A percentile compares a stretch with the other conserved stretches of the same genome.
Conservation (phyloP, 2,888 invertebrate genomes). For the Lysandra coridon region DNA sequence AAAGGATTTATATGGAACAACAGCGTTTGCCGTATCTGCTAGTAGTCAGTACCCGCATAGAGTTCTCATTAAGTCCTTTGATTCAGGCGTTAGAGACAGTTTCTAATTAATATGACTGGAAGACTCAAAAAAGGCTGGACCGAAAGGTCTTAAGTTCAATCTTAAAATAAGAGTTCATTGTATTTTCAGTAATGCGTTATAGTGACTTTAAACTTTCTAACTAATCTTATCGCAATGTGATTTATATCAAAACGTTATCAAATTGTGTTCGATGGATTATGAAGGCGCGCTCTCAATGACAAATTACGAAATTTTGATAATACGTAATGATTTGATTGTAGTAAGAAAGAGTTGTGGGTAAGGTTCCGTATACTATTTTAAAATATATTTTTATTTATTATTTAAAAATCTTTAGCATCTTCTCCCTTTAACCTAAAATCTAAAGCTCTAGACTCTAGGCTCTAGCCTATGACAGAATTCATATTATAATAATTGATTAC, state of each 20-base stretch:
- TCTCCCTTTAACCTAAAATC: no score
- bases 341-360: background rate
- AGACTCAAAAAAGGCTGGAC: no score
- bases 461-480: no score
- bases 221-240: slow-evolving; percentile 21
- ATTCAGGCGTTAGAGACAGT: background rate
- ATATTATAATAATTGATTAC: no score
- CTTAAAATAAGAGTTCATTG: background rate
- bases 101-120: no score
- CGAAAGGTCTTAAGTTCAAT: no score
- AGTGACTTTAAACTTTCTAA: slow-evolving; percentile 12
- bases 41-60: no score
- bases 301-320: slow-evolving; percentile 25
- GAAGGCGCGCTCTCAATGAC: slow-evolving; percentile 20
- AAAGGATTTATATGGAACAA: no score
- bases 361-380: background rate
- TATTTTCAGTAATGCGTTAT: background rate
- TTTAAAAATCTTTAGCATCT: no score
- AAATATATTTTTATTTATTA: background rate
- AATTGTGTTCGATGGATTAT: background rate
- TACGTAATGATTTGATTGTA: slow-evolving; percentile 32
- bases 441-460: no score
- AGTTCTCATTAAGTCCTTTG: no score
- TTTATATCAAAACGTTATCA: slow-evolving; percentile 25
- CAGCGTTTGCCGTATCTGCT: no score